Conservation (phyloP, 2,797 vertebrate genomes). For the Tangara arthus region DNA sequence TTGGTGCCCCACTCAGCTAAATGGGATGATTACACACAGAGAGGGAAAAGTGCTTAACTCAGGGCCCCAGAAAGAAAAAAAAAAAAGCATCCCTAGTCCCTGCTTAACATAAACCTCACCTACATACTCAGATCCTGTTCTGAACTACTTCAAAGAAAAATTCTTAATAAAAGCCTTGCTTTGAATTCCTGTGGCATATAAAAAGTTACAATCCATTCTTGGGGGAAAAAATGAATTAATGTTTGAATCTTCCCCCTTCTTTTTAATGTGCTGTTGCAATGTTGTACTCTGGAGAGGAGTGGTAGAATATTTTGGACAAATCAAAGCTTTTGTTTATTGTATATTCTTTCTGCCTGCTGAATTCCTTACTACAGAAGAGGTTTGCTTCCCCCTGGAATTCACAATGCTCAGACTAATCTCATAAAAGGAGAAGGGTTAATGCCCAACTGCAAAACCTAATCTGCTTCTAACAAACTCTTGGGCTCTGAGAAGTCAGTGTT, state of each 20-base stretch:
- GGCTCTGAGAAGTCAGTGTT: background rate
- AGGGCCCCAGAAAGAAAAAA: background rate
- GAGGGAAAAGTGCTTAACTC: background rate
- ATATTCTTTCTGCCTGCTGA: background rate
- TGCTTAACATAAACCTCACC: background rate
- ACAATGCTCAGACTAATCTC: background rate
- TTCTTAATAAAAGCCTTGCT: background rate
- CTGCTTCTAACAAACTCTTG: background rate
- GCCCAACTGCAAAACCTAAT: background rate
- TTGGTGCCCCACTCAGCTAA: background rate
- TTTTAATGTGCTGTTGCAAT: background rate
- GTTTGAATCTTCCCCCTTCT: background rate
- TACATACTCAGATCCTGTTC: background rate
- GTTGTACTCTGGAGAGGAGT: background rate
- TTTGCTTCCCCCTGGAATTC: constrained; percentile 22
- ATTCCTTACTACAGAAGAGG: background rate
- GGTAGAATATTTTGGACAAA: background rate
- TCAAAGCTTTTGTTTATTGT: background rate
- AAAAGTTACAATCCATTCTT: background rate
- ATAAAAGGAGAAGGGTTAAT: background rate
- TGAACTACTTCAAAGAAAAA: background rate
- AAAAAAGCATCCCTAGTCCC: background rate
- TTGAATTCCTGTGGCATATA: background rate
- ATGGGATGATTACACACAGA: background rate
- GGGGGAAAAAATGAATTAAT: background rate